Evolutionary conservation across 2,113 vertebrate genomes (phyloP), one percentile per base, ranked within the genome.

Genomic region (Pseudolaguvia tuberculata): DNA sequence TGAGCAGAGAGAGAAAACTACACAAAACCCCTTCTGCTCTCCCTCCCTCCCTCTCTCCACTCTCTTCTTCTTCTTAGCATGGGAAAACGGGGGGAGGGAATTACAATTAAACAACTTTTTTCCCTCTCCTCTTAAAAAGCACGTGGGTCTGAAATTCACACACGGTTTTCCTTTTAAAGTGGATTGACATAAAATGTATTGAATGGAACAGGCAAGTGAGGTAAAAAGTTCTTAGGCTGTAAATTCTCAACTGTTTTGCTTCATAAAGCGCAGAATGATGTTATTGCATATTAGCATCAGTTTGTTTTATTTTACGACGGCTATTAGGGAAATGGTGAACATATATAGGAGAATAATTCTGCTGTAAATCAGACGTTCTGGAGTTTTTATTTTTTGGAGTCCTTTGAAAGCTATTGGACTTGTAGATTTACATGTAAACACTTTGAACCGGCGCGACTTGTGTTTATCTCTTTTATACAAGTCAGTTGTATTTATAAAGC

Each of bases 81-180:
- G 94, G 95, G 94, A 95, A 96, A 93, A 91, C 86, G 90, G 90
- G 84, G 87, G 86, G 86, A 83, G 83, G 79, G 87, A 73, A 89
- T 91, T 87, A 93, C 93, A 94, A 90, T 93, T 92, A 93, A 94
- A 86, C 72, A 56, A 47, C 83, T 73, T 81, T 31, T 48, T 48
- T 20, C 2, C 20, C 45, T 31, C 21, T 17, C 76, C 82, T 80
- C 87, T 85, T 58, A 75, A 70, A 90, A 85, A 91, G 92, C 92
- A 82, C 77, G 89, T 91, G 92, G 89, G 88, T 91, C 91, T 92
- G 91, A 81, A 78, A 88, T 88, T 84, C 78, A 85, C 75, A 83
- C 79, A 20, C 23, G 11, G 25, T 23, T 65, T 75, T 48, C 48
- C 57, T 65, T 69, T 73, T 73, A 63, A 73, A 76, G 17, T 15